phyloP scores from a whole-genome alignment of 2,797 vertebrate genomes.

The Helarctos malayanus region DNA sequence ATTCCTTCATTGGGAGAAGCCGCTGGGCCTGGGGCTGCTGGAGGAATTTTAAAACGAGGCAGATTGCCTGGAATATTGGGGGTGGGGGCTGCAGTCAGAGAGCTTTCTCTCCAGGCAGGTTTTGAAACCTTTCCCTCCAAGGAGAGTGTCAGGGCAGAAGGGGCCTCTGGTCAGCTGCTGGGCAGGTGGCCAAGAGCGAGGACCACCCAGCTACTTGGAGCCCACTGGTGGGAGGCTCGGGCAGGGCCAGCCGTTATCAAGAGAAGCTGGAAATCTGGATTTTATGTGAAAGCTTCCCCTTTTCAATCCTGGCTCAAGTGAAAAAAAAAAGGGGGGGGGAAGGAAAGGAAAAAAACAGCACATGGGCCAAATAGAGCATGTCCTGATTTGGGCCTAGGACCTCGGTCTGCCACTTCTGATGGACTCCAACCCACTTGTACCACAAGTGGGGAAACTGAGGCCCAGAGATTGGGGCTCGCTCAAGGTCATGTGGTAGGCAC shows the following conservation, averaged over 20 bases:
- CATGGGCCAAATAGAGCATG: not conserved
- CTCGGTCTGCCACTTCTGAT: not conserved
- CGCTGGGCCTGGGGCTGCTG: slow-evolving; percentile 82
- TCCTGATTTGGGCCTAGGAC: not conserved
- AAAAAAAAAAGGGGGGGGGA: rapidly evolving
- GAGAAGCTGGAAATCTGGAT: slow-evolving; percentile 56
- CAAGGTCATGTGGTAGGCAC: not conserved
- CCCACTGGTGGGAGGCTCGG: not conserved
- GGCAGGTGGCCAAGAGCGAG: slow-evolving; percentile 32
- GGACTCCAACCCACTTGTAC: not conserved
- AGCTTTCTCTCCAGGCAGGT: slow-evolving; percentile 18
- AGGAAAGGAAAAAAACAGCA: not conserved
- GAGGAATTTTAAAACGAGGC: slow-evolving; percentile 82
- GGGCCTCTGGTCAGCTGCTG: not conserved
- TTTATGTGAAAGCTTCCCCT: slow-evolving; percentile 48
- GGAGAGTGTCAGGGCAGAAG: not conserved
- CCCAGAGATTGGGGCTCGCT: not conserved
- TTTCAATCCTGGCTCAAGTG: slow-evolving; percentile 53
- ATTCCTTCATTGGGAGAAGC: slow-evolving; percentile 75
- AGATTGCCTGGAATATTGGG: slow-evolving; percentile 70
- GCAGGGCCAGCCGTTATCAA: not conserved
- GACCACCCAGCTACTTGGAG: slow-evolving; percentile 51
- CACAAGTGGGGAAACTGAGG: not conserved
- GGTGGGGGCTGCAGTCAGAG: not conserved
- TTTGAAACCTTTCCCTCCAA: not conserved